Conservation (phyloP, 1,140 invertebrate species). For the Drosophila mayri region DNA sequence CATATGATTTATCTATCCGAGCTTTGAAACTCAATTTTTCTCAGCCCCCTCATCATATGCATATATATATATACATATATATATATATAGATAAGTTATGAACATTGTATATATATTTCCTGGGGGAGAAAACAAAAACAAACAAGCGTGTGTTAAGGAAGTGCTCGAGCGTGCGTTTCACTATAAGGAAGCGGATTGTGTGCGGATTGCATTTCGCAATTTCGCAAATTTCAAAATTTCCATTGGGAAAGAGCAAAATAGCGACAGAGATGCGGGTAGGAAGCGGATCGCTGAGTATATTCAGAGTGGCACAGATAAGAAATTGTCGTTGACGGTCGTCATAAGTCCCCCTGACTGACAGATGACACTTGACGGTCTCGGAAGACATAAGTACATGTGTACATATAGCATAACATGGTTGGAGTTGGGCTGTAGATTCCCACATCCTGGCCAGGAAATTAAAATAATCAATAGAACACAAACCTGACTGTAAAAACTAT, state of each 20-base stretch:
- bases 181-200: constrained; percentile 26
- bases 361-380: constrained; percentile 16
- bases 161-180: constrained; percentile 20
- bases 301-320: constrained; percentile 29
- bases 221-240: constrained; percentile 11
- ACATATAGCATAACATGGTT: not conserved
- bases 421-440: not conserved
- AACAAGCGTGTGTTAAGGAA: constrained; percentile 20
- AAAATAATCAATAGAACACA: not conserved
- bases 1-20: constrained; percentile 52
- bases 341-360: constrained; percentile 21
- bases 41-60: not conserved
- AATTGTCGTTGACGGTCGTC: constrained; percentile 11
- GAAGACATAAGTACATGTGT: constrained; percentile 1
- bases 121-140: not conserved
- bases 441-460: not conserved
- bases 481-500: too few species aligned
- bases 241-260: not conserved
- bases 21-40: constrained; percentile 45
- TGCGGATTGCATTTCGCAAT: constrained; percentile 11
- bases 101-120: not conserved
- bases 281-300: constrained; percentile 7
- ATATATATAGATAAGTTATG: not conserved
- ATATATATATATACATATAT: not conserved
- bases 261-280: constrained; percentile 12